Evolutionary conservation across 1,140 invertebrate species (phyloP), one percentile per base, ranked within the genome.

Genomic region (Conus betulinus): DNA sequence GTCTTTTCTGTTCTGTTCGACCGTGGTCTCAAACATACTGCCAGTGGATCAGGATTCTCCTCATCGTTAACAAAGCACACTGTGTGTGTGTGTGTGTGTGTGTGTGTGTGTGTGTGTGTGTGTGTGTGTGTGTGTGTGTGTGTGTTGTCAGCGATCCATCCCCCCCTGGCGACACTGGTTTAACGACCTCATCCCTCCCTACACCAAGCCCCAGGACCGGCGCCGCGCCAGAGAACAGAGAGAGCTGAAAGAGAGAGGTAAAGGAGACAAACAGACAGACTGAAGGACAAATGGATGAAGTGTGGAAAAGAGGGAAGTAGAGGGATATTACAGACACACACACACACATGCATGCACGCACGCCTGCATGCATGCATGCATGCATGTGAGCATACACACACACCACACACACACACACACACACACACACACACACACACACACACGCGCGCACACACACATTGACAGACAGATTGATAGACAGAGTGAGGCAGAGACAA

Each of bases 111-210:
- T 8, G 7, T 8, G 11, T 13, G 71, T 25, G n/a, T 74, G 71
- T 74, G 20, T 23, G 71, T 74, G 71, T 74, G 71, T 25, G n/a
- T 74, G 20, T 20, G n/a, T 63, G 55, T 17, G 25, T 11, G 27
- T 11, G 15, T 79, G 27, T 13, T 15, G 5, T 60, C 82, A 95
- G 94, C 93, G 11, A 88, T 90, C 13, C 92, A 93, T 81, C 94
- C 93, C n/a, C n/a, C 92, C 93, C 11, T 95, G 94, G 94, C 88
- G 92, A 57, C 93, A 94, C 87, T 95, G 94, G 94, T 93, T 92
- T 84, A 93, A 93, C 89, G 94, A 94, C 85, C 90, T 93, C 11
- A 93, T 94, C 23, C 94, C 94, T 23, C 93, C 93, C n/a, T 92
- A 92, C 89, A 94, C 93, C 10, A 91, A 91, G 87, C 92, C 93